phyloP scores from a whole-genome alignment of 2,113 vertebrate genomes.

The Muscicapa adusta region DNA sequence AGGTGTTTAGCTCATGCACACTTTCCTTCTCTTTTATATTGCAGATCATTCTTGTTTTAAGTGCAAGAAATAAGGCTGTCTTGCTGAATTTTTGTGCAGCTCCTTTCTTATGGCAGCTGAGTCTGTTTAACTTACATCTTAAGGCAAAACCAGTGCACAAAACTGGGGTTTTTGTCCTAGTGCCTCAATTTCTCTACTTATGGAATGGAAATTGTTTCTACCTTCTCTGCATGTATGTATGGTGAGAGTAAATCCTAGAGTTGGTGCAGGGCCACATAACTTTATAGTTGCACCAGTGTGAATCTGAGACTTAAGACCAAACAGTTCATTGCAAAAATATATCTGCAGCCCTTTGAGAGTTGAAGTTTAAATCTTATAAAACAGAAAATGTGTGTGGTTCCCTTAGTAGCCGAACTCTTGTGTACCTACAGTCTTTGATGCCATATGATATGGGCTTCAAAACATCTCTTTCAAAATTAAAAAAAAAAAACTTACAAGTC shows the following conservation, averaged over 20 bases:
- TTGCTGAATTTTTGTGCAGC: not conserved
- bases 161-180: not conserved
- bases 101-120: not conserved
- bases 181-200: not conserved
- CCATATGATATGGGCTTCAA: not conserved
- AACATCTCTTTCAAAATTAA: not conserved
- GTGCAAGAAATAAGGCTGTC: not conserved
- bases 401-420: not conserved
- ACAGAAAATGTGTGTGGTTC: not conserved
- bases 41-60: not conserved
- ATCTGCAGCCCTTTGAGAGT: not conserved
- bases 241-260: not conserved
- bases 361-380: not conserved
- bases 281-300: not conserved
- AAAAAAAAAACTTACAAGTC: not conserved
- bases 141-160: not conserved
- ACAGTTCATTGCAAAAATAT: not conserved
- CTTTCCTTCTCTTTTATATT: not conserved
- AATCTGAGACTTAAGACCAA: not conserved
- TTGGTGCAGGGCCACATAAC: not conserved
- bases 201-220: not conserved
- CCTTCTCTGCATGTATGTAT: not conserved
- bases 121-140: not conserved
- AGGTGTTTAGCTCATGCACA: not conserved
- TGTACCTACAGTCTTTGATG: not conserved